A percentile compares a stretch with the other conserved stretches of the same genome.
Evolutionary conservation across 2,888 invertebrate species (phyloP).

Genomic region (Parasteatoda lunata): DNA sequence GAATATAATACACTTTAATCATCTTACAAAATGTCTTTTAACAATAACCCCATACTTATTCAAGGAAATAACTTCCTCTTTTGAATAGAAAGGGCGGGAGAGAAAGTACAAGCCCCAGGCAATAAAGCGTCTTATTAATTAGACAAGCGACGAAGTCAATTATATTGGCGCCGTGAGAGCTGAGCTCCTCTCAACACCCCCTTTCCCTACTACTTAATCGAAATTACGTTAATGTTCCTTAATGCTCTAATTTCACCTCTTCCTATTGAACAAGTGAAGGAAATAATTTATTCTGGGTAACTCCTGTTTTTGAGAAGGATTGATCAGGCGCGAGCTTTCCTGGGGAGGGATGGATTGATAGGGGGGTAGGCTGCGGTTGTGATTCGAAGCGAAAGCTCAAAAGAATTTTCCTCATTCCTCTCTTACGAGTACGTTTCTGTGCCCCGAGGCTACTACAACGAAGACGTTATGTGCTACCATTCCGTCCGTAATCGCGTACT

Average conservation of each 20-base stretch:
- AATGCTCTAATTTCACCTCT: conserved; percentile 60
- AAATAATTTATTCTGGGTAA: conserved; percentile 24
- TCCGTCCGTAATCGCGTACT: conserved; percentile 44
- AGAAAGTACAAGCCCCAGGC: conserved; percentile 27
- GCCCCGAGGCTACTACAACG: conserved; percentile 35
- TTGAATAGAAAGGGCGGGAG: conserved; percentile 2
- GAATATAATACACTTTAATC: conserved; percentile 48
- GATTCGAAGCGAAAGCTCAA: conserved; percentile 58
- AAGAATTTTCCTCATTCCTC: conserved; percentile 48
- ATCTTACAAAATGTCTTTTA: conserved; percentile 54
- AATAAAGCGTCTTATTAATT: conserved; percentile 63
- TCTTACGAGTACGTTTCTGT: neutral
- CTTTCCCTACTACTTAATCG: conserved; percentile 32
- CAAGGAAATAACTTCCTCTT: conserved; percentile 34
- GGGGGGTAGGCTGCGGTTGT: conserved; percentile 13
- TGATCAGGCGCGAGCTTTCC: neutral
- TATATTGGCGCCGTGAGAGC: conserved; percentile 1
- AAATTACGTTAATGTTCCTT: conserved; percentile 66
- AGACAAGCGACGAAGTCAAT: conserved; percentile 59
- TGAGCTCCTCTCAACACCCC: neutral
- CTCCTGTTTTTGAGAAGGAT: conserved; percentile 33
- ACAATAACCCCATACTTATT: conserved; percentile 26
- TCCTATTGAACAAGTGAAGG: conserved; percentile 1
- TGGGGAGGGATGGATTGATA: neutral
- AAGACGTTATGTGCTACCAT: neutral